Evolutionary conservation across 2,113 vertebrate species (phyloP), one percentile per base, ranked within the genome.

Genomic region (Eolophus roseicapilla): DNA sequence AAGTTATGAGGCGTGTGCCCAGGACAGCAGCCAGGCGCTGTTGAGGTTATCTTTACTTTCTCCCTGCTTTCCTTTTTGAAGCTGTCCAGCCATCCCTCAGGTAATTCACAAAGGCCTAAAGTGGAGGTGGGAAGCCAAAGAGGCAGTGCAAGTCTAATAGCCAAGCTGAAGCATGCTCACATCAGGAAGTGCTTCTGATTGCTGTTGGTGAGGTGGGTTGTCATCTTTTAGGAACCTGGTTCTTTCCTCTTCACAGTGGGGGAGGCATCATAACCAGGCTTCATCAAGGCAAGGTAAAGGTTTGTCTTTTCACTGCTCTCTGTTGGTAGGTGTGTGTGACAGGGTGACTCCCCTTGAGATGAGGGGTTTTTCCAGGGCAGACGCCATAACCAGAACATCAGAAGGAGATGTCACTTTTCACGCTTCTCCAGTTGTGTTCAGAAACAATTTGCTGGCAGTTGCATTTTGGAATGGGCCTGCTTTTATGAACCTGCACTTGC

Each of bases 251-350:
- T 39, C 1, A 0, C 3, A 1, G 19, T 23, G 17, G 4, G 5
- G 9, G 13, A 53, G 28, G 17, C 13, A 12, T 63, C 33, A 3
- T 75, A 86, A 60, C 47, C 43, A 65, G 59, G 5, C 10, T 78
- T 82, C 43, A 20, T 67, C n/a, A 6, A 37, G 25, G 31, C 27
- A 91, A n/a, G 28, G 13, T 52, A 28, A 53, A 88, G 37, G 20
- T 69, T 68, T 10, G 4, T 41, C 60, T 76, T 82, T 13, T 49
- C 29, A 35, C 47, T 76, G 39, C 29, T 39, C 59, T 47, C 21
- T 80, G 4, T 20, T 0, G 0, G 10, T 62, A 62, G 35, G 10
- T 41, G 29, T 23, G 57, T 46, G 18, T 47, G 23, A 24, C 17
- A 35, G 35, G 4, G 10, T 79, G 46, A 17, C 23, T 33, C 6